Base-by-base conservation (phyloP, 2,888 invertebrate species). In the Netelia melanura region DNA sequence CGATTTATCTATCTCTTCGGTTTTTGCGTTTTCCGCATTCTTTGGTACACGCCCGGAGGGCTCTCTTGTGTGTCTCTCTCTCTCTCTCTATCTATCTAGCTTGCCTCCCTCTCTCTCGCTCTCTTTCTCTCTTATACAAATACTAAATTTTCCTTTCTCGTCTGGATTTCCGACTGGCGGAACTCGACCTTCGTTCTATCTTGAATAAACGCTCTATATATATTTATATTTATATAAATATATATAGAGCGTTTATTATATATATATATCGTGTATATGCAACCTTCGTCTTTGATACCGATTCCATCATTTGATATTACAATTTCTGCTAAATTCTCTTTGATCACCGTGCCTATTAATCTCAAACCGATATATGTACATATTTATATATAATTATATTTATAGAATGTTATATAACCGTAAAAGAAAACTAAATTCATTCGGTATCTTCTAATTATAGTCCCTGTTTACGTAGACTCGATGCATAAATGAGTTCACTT, bases 21-120 rank as follows among this genome's bases (percentile, higher is more conserved):
- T 70, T 81, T 74, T 74, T 56, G n/a, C 67, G 23, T 67, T 80
- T 80, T 80, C 58, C 44, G 56, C 48, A 58, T 67, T 79, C 38
- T 80, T n/a, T 61, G 38, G 3, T 1, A 21, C 2, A 17, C 30
- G 56, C 80, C 67, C 58, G 21, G 11, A 52, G 80, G 72, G 44
- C 25, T 62, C 25, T 43, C 30, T 44, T 14, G 17, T 21, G 2
- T 58, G 11, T 21, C 1, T 52, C n/a, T 68, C 14, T 52, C n/a
- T 68, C 14, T 30, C 30, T 2, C 0, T 30, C 30, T 30, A 0
- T 30, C 30, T 30, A 2, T 30, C 30, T 30, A 2, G 2, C 30
- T 30, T 17, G 17, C 17, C 30, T 30, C 30, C 3, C 1, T 30
- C 2, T 30, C 30, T 30, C 30, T 30, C 30, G 2, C 30, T 30